A percentile compares a stretch with the other conserved stretches of the same genome.
Conservation (phyloP, 1,140 invertebrate species). For the Amyelois transitella region DNA sequence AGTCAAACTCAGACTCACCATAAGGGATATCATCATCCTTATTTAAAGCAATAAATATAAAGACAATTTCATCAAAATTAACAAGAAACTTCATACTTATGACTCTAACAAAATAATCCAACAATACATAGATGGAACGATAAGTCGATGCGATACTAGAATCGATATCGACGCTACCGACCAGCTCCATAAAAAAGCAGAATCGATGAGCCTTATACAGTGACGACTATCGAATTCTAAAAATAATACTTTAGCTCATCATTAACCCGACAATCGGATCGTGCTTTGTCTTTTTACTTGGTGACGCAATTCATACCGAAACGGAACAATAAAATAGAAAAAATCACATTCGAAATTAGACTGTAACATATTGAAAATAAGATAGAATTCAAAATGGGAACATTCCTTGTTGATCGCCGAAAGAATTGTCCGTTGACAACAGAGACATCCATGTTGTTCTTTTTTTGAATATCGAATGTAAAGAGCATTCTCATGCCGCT, state of each 20-base stretch:
- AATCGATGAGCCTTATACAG: constrained; percentile 29
- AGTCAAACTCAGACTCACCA: too few relatives aligned
- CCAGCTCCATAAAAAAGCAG: constrained; percentile 52
- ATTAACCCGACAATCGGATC: constrained; percentile 57
- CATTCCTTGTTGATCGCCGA: constrained; percentile 39
- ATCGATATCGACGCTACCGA: constrained; percentile 32
- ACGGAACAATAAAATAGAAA: constrained; percentile 54
- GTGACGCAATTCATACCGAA: constrained; percentile 68
- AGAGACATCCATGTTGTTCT: constrained; percentile 71
- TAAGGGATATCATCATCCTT: too few relatives aligned
- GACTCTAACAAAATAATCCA: not conserved
- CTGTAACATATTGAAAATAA: constrained; percentile 27
- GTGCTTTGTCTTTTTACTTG: constrained; percentile 70
- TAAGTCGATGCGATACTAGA: constrained; percentile 11
- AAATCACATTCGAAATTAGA: constrained; percentile 22
- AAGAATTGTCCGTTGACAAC: constrained; percentile 72
- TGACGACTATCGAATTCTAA: constrained; percentile 31
- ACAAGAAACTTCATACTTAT: not conserved
- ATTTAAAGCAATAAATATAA: too few relatives aligned
- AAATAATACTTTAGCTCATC: constrained; percentile 71
- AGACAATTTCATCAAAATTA: not conserved
- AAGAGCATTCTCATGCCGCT: constrained; percentile 70
- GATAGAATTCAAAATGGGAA: constrained; percentile 21
- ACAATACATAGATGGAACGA: constrained; percentile 6
- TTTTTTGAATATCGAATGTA: constrained; percentile 74